Evolutionary conservation across 2,797 vertebrate genomes (phyloP).

Genomic region (Sebastiscus tertius): DNA sequence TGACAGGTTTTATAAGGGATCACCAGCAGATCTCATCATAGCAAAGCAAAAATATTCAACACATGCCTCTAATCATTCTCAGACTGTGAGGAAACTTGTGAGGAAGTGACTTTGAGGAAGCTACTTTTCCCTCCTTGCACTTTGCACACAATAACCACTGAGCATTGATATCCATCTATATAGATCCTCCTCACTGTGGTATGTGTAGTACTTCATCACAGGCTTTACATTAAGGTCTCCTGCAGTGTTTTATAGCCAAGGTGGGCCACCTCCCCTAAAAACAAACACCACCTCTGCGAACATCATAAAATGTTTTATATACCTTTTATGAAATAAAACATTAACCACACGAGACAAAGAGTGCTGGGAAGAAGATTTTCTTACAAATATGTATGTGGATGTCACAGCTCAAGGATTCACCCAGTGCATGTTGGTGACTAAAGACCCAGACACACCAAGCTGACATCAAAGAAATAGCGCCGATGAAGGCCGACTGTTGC

Average conservation of each 20-base stretch:
- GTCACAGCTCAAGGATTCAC: neutral
- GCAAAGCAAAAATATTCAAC: neutral
- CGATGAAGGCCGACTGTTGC: no score
- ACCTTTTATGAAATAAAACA: neutral
- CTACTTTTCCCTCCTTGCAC: neutral
- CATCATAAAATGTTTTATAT: neutral
- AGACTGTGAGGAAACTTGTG: neutral
- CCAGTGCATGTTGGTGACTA: no score
- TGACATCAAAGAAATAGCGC: no score
- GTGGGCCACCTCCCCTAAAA: neutral
- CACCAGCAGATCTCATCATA: neutral
- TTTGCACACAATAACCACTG: neutral
- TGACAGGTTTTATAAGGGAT: neutral
- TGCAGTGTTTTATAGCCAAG: neutral
- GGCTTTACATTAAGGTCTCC: neutral
- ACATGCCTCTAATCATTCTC: neutral
- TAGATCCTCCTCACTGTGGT: neutral
- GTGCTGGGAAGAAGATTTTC: no score
- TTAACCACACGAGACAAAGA: neutral
- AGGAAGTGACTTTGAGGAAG: constrained; percentile 22
- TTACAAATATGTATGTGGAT: neutral
- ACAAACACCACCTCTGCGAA: neutral
- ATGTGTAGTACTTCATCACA: neutral
- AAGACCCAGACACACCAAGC: no score
- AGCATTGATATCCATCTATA: neutral